Base-by-base conservation (phyloP, 2,797 vertebrate genomes). In the Microhierax caerulescens region DNA sequence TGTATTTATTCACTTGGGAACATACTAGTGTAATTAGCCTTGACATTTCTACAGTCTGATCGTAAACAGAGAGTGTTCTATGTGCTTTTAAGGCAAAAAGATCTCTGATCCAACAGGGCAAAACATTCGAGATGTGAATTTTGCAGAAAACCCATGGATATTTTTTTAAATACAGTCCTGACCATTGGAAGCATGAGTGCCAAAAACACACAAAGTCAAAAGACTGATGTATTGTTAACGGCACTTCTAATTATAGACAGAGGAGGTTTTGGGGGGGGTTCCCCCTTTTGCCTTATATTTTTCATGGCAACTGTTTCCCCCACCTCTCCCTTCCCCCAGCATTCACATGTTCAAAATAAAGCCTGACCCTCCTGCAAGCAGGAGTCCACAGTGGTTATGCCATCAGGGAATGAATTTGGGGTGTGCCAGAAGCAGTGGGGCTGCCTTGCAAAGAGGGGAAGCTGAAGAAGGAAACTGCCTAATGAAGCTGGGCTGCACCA, bases 11-110 rank as follows among this genome's bases (percentile, higher is more conserved):
- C 96, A 48, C 94, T 94, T 87, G 97, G 94, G 96, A 97, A 69
- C 79, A 60, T 72, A 37, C 59, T 43, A 59, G 69, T 39, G 41
- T 97, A 97, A 98, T 97, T 94, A 97, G 82, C 63, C 80, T 89
- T 97, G 97, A 97, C 97, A 95, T 96, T 97, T 97, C 63, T 16
- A 96, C 82, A 79, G 94, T n/a, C 85, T 85, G 78, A 95, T 97
- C 77, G 25, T 88, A 97, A 97, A 97, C 97, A 97, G 75, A 93
- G 91, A 93, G 78, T 32, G 54, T 37, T 96, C 78, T 79, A 95
- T 97, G 97, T 91, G 93, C 97, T 98, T 98, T 98, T 98, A 98
- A 95, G 97, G 97, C 77, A 97, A 96, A 95, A 96, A 97, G 90
- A 94, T 77, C 87, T 87, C 90, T 69, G 41, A 95, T 85, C 75